Evolutionary conservation across 2,797 vertebrate species (phyloP).

Genomic region (Danio aesculapii): DNA sequence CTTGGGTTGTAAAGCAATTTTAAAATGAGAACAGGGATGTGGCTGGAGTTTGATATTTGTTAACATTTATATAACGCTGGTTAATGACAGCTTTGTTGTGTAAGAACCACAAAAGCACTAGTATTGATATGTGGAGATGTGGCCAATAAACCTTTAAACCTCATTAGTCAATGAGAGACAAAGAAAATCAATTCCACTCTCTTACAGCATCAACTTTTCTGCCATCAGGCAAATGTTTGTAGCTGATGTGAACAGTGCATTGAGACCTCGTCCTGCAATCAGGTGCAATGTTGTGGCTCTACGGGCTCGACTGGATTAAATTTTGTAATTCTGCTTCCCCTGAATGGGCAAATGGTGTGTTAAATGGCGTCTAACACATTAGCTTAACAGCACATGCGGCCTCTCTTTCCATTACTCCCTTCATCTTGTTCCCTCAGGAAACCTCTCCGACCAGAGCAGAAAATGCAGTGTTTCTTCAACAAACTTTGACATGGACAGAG

Average conservation of each 20-base stretch:
- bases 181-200: background rate
- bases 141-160: background rate
- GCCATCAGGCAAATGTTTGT: slow-evolving; percentile 8
- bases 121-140: background rate
- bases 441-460: background rate
- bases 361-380: slow-evolving; percentile 58
- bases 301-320: slow-evolving; percentile 50
- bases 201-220: background rate
- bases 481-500: slow-evolving; percentile 35
- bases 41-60: background rate
- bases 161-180: background rate
- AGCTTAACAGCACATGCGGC: slow-evolving; percentile 29
- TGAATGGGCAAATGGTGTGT: slow-evolving; percentile 50
- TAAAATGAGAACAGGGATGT: background rate
- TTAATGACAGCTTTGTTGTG: background rate
- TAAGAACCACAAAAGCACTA: background rate
- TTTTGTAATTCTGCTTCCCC: slow-evolving; percentile 36
- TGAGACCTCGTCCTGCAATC: slow-evolving; percentile 57
- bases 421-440: slow-evolving; percentile 24
- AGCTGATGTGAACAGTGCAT: slow-evolving; percentile 42
- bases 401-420: slow-evolving; percentile 17
- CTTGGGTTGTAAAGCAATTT: background rate
- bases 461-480: slow-evolving; percentile 21
- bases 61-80: background rate
- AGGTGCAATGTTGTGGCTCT: slow-evolving; percentile 32